Percentiles rank a stretch among this genome's conserved stretches.
These are phyloP conservation scores for Teinopalpus imperialis DNA, from an alignment of 2,888 invertebrate species.

Conservation along the genomic window DNA sequence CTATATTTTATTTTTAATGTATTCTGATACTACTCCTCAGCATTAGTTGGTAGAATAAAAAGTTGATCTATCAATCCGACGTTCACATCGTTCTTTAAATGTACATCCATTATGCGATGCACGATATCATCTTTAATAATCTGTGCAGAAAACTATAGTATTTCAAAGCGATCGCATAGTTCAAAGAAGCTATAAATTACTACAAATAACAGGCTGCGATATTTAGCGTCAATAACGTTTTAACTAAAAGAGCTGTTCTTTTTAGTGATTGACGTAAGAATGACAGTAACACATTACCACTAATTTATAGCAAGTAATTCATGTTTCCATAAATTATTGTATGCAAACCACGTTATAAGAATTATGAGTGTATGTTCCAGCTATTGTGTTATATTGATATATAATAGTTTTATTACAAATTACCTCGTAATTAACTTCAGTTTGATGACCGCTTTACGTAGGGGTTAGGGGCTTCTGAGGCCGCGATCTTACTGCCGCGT, in stretches of 20 bases:
- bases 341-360: constrained; percentile 6
- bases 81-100: constrained; percentile 11
- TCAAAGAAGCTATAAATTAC: constrained; percentile 34
- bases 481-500: no score
- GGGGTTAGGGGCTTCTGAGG: no score
- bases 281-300: constrained; percentile 29
- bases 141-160: constrained; percentile 2
- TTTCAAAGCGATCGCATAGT: constrained; percentile 23
- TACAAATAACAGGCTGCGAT: constrained; percentile 29
- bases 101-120: constrained; percentile 2
- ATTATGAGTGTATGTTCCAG: constrained; percentile 6
- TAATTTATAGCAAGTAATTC: constrained; percentile 28
- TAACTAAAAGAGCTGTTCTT: constrained; percentile 33
- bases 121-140: constrained; percentile 7
- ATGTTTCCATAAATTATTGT: constrained; percentile 29
- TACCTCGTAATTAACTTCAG: constrained; percentile 21
- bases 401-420: constrained; percentile 7
- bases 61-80: constrained; percentile 15
- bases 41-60: constrained; percentile 16
- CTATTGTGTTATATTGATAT: constrained; percentile 13
- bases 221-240: constrained; percentile 37
- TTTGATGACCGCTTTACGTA: no score
- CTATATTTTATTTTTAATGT: constrained; percentile 46
- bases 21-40: constrained; percentile 12
- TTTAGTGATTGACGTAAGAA: constrained; percentile 35